Conservation (phyloP, 2,888 invertebrate genomes). For the Dysmachus trigonus region DNA sequence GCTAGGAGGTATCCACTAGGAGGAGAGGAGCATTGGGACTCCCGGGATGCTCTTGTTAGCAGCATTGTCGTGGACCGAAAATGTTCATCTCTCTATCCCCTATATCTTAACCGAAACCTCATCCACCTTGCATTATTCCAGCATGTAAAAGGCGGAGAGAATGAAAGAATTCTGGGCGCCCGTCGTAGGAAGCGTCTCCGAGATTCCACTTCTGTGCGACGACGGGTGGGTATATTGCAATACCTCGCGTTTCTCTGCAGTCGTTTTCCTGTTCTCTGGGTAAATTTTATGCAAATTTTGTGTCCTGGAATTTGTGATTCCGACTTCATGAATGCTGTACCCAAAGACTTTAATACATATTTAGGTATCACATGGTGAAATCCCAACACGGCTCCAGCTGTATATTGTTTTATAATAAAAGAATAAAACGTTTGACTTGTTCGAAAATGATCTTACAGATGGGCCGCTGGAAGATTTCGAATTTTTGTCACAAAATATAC, state of each 20-base stretch:
- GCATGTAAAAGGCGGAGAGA: conserved; percentile 25
- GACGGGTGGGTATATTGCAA: conserved; percentile 25
- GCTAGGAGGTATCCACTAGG: conserved; percentile 27
- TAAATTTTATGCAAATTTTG: conserved; percentile 38
- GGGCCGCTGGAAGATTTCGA: background rate
- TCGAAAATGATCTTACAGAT: conserved; percentile 16
- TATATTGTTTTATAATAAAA: conserved; percentile 31
- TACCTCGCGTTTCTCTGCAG: conserved; percentile 30
- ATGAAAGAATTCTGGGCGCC: conserved; percentile 1
- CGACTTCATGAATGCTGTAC: conserved; percentile 25
- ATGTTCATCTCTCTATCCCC: conserved; percentile 13
- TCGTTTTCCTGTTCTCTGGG: conserved; percentile 32
- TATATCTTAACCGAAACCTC: conserved; percentile 21
- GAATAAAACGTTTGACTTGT: background rate
- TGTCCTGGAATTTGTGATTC: conserved; percentile 38
- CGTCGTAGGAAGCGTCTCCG: conserved; percentile 13
- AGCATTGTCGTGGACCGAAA: conserved; percentile 31
- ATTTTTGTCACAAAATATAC: background rate
- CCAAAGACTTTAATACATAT: conserved; percentile 25
- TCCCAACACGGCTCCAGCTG: background rate
- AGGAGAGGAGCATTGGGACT: conserved; percentile 27
- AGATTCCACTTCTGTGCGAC: conserved; percentile 23
- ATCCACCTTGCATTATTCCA: conserved; percentile 30
- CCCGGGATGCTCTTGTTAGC: conserved; percentile 32
- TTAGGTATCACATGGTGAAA: conserved; percentile 24